A percentile compares a stretch with the other conserved stretches of the same genome.
Evolutionary conservation across 2,888 invertebrate genomes (phyloP).

Genomic region (Pherbina coryleti): DNA sequence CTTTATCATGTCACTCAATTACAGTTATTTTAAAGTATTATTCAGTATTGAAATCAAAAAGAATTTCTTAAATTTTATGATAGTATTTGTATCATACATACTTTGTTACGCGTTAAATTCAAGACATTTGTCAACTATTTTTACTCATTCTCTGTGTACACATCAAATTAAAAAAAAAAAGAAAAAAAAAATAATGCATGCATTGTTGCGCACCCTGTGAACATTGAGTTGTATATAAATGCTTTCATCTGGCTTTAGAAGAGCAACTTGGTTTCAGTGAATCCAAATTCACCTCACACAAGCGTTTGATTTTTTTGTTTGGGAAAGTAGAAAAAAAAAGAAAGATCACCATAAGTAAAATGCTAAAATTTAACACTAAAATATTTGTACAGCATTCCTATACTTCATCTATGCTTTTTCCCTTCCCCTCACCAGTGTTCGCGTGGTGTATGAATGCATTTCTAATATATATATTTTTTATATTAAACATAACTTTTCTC

Average conservation of each 20-base stretch:
- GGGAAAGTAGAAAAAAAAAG: too few species aligned
- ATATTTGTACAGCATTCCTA: too few species aligned
- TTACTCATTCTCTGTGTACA: conserved; percentile 10
- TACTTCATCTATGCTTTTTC: too few species aligned
- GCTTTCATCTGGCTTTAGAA: background rate
- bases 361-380: too few species aligned
- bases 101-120: background rate
- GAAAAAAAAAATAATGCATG: background rate
- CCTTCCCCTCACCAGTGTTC: background rate
- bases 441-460: conserved; percentile 20
- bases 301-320: too few species aligned
- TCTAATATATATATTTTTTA: background rate
- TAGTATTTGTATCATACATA: too few species aligned
- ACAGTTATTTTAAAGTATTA: background rate
- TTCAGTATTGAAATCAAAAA: background rate
- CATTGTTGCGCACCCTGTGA: background rate
- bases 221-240: background rate
- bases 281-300: too few species aligned
- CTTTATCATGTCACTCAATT: background rate
- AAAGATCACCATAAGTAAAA: too few species aligned
- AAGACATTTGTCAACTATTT: conserved; percentile 9
- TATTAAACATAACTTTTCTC: background rate
- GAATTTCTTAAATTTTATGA: background rate
- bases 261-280: background rate
- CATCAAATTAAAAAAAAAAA: background rate